These are phyloP conservation scores for Benthosema pterotum DNA, from an alignment of 2,797 vertebrate species.

Conservation along the genomic window DNA sequence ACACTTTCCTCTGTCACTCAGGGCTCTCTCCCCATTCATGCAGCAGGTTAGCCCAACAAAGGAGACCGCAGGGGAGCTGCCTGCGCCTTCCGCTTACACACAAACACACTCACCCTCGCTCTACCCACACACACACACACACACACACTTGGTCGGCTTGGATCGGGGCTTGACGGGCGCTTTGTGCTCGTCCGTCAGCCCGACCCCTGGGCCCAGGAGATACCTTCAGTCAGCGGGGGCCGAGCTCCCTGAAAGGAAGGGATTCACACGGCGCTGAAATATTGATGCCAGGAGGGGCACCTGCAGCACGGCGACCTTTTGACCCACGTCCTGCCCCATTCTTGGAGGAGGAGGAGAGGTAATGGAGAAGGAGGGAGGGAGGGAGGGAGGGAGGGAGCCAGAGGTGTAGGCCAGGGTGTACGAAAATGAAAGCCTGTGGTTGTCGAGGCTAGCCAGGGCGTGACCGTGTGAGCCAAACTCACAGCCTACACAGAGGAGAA, in stretches of 20 bases:
- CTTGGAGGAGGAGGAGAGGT: slow-evolving; percentile 47
- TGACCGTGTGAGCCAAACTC: slow-evolving; percentile 30
- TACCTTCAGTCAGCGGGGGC: slow-evolving; percentile 89
- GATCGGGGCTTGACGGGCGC: slow-evolving; percentile 81
- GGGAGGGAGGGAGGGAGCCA: slow-evolving; percentile 20
- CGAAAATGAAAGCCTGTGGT: no score
- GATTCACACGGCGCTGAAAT: slow-evolving; percentile 89
- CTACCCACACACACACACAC: slow-evolving; percentile 39
- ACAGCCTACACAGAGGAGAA: background rate
- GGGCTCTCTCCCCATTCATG: slow-evolving; percentile 89
- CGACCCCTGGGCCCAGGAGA: slow-evolving; percentile 91
- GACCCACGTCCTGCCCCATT: slow-evolving; percentile 78
- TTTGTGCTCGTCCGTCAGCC: slow-evolving; percentile 96
- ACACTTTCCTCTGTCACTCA: slow-evolving; percentile 91
- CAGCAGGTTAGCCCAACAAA: slow-evolving; percentile 89
- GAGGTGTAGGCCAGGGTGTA: no score
- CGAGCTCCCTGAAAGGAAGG: slow-evolving; percentile 86
- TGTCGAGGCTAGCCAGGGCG: no score
- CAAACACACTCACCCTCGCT: slow-evolving; percentile 39
- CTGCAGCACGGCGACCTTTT: slow-evolving; percentile 89
- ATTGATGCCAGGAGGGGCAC: slow-evolving; percentile 87
- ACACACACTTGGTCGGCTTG: slow-evolving; percentile 40
- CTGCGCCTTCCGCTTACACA: slow-evolving; percentile 86
- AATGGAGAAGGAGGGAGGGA: slow-evolving; percentile 22
- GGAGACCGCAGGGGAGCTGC: slow-evolving; percentile 85